Conservation (phyloP, 2,797 vertebrate genomes). For the Pseudomugil tenellus region DNA sequence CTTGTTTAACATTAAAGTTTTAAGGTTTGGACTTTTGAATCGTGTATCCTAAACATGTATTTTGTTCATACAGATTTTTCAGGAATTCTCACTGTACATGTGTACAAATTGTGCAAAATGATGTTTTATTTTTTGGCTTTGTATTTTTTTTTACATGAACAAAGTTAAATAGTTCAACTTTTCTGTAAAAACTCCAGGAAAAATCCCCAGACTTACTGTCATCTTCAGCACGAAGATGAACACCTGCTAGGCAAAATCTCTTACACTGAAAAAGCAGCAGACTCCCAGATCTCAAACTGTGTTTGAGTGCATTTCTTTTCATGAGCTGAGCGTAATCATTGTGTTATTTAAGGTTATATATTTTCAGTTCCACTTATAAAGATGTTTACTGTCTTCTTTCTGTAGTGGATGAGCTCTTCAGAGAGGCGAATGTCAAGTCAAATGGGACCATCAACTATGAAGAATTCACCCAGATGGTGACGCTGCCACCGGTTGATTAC, state of each 20-base stretch:
- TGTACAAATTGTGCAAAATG: too few relatives aligned
- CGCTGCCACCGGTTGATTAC: constrained; percentile 85
- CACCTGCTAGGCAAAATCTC: not conserved
- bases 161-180: not conserved
- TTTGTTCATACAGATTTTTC: too few relatives aligned
- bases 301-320: not conserved
- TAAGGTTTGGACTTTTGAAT: too few relatives aligned
- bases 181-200: not conserved
- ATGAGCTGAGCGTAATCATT: not conserved
- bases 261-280: not conserved
- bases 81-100: too few relatives aligned
- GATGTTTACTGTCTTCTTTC: constrained; percentile 15
- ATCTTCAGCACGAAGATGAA: not conserved
- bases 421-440: constrained; percentile 84
- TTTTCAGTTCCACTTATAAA: constrained; percentile 5
- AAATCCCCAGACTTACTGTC: not conserved
- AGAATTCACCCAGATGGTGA: constrained; percentile 87
- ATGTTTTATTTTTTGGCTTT: too few relatives aligned
- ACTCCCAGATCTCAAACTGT: not conserved
- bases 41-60: too few relatives aligned
- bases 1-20: too few relatives aligned
- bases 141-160: too few relatives aligned
- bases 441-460: constrained; percentile 88
- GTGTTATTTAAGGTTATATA: not conserved
- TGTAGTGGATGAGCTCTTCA: constrained; percentile 92